phyloP scores from a whole-genome alignment of 1,140 invertebrate genomes.

The Teleogryllus occipitalis region DNA sequence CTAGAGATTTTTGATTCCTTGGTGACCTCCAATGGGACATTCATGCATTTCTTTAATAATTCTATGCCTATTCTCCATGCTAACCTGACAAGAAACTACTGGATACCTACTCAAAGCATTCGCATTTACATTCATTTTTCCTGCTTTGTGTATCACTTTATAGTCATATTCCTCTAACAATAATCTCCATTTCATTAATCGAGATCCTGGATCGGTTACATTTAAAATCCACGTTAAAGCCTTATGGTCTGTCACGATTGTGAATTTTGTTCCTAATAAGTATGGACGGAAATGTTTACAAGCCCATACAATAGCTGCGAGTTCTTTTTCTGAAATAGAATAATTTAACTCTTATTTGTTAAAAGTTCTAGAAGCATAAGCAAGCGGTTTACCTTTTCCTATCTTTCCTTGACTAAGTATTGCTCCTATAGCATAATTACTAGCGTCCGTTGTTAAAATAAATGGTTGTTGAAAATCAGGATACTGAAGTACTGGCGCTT shows the following conservation, averaged over 20 bases:
- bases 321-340: conserved; percentile 41
- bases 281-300: conserved; percentile 39
- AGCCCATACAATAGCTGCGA: conserved; percentile 42
- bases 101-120: conserved; percentile 28
- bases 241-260: conserved; percentile 43
- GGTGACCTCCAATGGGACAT: not conserved
- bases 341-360: conserved; percentile 34
- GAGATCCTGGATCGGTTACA: conserved; percentile 36
- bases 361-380: conserved; percentile 32
- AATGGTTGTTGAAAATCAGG: conserved; percentile 7
- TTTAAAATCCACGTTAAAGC: conserved; percentile 40
- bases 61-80: not conserved
- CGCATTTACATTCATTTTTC: conserved; percentile 33
- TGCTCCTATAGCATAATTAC: conserved; percentile 21
- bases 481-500: conserved; percentile 7
- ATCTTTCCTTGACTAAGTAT: conserved; percentile 22
- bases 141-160: conserved; percentile 30
- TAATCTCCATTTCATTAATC: conserved; percentile 42
- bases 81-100: not conserved
- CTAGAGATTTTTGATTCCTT: not conserved
- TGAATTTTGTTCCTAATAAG: conserved; percentile 39
- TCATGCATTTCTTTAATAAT: no score
- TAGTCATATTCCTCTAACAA: conserved; percentile 40
- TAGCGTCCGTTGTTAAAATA: conserved; percentile 19
- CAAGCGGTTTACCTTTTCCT: conserved; percentile 24